Base-by-base conservation (phyloP, 1,140 invertebrate genomes). In the Diuraphis noxia region DNA sequence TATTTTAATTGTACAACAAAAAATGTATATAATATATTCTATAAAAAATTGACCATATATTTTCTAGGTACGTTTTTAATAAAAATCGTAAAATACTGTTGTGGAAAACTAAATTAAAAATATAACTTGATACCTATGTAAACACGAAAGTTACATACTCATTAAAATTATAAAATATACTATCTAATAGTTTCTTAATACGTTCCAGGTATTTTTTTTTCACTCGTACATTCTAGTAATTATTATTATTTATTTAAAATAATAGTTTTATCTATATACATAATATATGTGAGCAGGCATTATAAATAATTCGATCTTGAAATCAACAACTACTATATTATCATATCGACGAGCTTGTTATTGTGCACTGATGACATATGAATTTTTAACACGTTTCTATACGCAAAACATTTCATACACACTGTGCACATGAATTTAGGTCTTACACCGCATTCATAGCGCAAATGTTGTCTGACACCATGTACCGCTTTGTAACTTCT, bases 401-500 rank as follows among this genome's bases (percentile, higher is more conserved):
- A 84, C 19, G 81, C 63, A 46, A 92, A 92, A 84, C 88, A 25
- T 56, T 92, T 92, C 25, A 30, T 40, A 41, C 92, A 92, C 91
- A 94, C 94, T 36, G 94, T 95, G 92, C 95, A 96, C 91, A 94
- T 94, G 93, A 95, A 95, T n/a, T 95, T 93, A 7, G 95, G 95
- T 56, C 95, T 94, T 91, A 95, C 94, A 25, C 95, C 95, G 92
- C 95, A 95, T 92, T 95, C 95, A 93, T 94, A 94, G 30, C 94
- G 93, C 30, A 95, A 93, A 88, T 93, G 92, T 9, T 94, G 93
- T 90, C 94, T 94, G 93, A 95, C 94, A 92, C 95, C 95, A 40
- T 94, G 93, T 19, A 94, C 93, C 0, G 72, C 41, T 87, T 92
- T 92, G 9, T 95, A 92, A 56, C 81, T 84, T 17, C 91, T 72